A percentile compares a stretch with the other conserved stretches of the same genome.
Conservation (phyloP, 1,140 invertebrate genomes). For the Sipha flava region DNA sequence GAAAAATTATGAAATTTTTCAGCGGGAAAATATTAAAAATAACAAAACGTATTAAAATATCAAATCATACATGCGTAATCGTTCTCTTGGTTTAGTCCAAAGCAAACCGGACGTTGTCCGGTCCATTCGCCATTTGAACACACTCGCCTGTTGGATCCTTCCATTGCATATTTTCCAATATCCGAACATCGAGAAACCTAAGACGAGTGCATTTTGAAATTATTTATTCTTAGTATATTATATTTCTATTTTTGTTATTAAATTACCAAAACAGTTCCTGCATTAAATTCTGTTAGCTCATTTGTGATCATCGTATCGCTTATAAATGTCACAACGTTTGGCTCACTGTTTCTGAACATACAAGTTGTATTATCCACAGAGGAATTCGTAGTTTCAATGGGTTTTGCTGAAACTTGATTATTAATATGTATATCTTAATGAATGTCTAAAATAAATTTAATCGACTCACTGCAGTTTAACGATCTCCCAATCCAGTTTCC, state of each 20-base stretch:
- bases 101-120: constrained; percentile 64
- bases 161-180: constrained; percentile 62
- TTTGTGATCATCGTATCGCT: constrained; percentile 66
- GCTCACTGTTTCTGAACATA: constrained; percentile 63
- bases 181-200: constrained; percentile 59
- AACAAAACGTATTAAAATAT: too few species aligned
- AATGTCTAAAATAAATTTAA: neutral
- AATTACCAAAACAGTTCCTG: constrained; percentile 59
- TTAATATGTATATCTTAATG: neutral
- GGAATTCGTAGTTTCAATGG: constrained; percentile 34
- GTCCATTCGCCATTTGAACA: constrained; percentile 71
- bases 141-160: constrained; percentile 52
- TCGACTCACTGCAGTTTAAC: constrained; percentile 57
- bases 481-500: constrained; percentile 71
- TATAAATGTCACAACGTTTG: constrained; percentile 68
- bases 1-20: too few species aligned
- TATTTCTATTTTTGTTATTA: too few species aligned
- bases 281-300: constrained; percentile 64
- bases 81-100: constrained; percentile 72
- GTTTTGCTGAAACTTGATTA: constrained; percentile 1
- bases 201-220: neutral
- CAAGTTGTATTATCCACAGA: constrained; percentile 60
- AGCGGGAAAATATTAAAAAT: too few species aligned
- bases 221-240: too few species aligned
- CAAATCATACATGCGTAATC: constrained; percentile 61